Evolutionary conservation across 2,113 vertebrate genomes (phyloP).

Genomic region (Halichoeres trimaculatus): DNA sequence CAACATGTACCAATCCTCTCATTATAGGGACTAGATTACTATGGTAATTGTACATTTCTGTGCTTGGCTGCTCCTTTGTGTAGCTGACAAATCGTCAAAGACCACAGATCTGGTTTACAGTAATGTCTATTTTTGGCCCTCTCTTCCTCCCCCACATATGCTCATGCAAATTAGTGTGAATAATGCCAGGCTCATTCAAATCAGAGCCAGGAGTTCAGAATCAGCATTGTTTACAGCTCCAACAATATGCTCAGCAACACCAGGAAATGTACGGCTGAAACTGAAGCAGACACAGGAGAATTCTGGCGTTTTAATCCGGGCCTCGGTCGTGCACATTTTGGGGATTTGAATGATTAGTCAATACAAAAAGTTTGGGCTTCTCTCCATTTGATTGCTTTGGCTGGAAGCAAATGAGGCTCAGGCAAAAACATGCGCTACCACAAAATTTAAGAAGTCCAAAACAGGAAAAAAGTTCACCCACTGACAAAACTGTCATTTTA

Average conservation of each 20-base stretch:
- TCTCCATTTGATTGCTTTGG: no score
- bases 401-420: no score
- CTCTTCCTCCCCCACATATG: conserved; percentile 15
- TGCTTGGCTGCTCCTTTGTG: background rate
- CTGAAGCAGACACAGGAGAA: no score
- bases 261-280: background rate
- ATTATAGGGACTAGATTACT: background rate
- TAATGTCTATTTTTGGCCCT: conserved; percentile 16
- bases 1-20: background rate
- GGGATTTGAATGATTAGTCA: no score
- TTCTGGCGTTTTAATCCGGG: no score
- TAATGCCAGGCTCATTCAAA: conserved; percentile 33
- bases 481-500: no score
- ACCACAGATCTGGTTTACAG: conserved; percentile 11
- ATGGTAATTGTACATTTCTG: background rate
- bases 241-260: background rate
- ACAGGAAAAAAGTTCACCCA: no score
- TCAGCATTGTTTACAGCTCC: background rate
- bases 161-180: conserved; percentile 38
- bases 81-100: background rate
- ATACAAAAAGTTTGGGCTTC: no score
- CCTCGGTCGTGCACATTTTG: no score
- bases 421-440: no score
- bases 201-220: background rate
- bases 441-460: no score